Evolutionary conservation across 2,113 vertebrate genomes (phyloP).

Genomic region (Mirounga angustirostris): DNA sequence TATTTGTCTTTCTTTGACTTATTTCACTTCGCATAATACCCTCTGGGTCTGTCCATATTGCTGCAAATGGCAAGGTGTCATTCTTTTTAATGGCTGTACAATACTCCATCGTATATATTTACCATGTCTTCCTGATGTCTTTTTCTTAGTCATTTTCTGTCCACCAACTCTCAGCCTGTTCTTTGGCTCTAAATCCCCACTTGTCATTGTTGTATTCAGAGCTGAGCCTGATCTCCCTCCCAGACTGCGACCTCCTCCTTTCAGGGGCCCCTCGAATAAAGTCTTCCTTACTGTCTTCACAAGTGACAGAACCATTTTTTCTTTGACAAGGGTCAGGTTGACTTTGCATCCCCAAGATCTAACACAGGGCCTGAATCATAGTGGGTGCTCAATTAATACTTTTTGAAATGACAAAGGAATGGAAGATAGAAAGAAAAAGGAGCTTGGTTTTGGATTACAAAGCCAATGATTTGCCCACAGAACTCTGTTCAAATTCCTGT

Average conservation of each 20-base stretch:
- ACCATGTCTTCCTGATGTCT: neutral
- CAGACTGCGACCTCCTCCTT: neutral
- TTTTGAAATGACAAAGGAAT: neutral
- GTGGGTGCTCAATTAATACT: neutral
- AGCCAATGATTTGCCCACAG: neutral
- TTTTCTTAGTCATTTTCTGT: neutral
- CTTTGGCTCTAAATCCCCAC: neutral
- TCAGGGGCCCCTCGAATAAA: neutral
- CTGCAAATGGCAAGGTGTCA: neutral
- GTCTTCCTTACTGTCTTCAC: neutral
- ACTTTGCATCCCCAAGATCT: neutral
- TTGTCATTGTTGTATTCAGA: neutral
- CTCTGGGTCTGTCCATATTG: neutral
- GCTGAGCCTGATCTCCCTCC: neutral
- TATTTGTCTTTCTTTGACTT: neutral
- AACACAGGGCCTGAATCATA: neutral
- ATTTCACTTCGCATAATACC: neutral
- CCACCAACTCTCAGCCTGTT: neutral
- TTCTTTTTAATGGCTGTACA: neutral
- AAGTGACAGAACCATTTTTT: neutral
- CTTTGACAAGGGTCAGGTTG: neutral
- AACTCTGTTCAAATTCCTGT: neutral
- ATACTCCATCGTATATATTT: neutral
- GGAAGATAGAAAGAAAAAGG: neutral
- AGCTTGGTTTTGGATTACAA: neutral